These are phyloP conservation scores for Pica pica DNA, from an alignment of 2,113 vertebrate genomes.

Conservation along the genomic window DNA sequence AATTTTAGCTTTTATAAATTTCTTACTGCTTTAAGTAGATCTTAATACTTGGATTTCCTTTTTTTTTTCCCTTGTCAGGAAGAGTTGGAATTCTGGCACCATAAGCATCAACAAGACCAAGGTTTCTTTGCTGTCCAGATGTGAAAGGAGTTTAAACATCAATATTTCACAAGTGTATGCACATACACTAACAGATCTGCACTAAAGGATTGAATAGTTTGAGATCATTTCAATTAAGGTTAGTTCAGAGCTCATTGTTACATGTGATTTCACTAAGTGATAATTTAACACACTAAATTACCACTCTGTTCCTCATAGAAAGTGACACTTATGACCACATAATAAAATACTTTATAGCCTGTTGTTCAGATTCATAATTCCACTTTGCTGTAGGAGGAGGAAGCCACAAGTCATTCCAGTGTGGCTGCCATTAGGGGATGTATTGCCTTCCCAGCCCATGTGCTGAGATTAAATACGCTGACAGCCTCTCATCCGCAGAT, in stretches of 20 bases:
- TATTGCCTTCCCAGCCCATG: not conserved
- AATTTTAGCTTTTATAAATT: not conserved
- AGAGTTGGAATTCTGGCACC: not conserved
- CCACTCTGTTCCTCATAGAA: not conserved
- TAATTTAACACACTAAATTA: constrained; percentile 24
- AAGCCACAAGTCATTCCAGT: constrained; percentile 16
- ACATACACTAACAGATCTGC: not conserved
- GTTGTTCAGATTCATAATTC: constrained; percentile 28
- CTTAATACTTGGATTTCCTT: not conserved
- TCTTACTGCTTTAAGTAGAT: not conserved
- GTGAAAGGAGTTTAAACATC: not conserved
- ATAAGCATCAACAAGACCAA: not conserved
- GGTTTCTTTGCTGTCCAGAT: not conserved
- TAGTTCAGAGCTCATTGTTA: not conserved
- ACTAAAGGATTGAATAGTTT: not conserved
- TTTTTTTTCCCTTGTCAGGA: not conserved
- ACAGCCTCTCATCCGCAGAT: constrained; percentile 20
- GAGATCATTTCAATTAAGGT: constrained; percentile 8
- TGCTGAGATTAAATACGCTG: not conserved
- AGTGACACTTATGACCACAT: constrained; percentile 10
- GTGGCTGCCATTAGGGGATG: not conserved
- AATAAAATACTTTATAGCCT: constrained; percentile 41
- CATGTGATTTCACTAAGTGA: constrained; percentile 3
- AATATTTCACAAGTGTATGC: not conserved
- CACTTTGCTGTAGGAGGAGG: not conserved